Conservation (phyloP, 1,140 invertebrate species). For the Harpegnathos saltator region DNA sequence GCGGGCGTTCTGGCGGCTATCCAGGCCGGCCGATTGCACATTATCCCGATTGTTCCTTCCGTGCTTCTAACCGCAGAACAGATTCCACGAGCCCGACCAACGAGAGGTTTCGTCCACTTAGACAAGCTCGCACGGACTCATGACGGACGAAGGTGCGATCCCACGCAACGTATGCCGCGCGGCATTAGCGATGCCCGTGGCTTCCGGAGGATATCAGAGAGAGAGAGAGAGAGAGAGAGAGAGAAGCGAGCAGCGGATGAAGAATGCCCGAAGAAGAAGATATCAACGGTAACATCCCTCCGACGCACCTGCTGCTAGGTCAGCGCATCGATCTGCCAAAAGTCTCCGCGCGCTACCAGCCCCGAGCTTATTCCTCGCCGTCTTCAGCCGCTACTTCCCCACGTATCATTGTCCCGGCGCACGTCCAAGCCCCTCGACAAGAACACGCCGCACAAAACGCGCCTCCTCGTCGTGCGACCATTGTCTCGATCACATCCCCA, state of each 20-base stretch:
- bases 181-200: slow-evolving; percentile 49
- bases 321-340: slow-evolving; percentile 58
- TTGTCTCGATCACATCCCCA: slow-evolving; percentile 50
- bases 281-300: slow-evolving; percentile 17
- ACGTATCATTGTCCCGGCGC: slow-evolving; percentile 50
- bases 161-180: not conserved
- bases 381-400: not conserved
- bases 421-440: slow-evolving; percentile 43
- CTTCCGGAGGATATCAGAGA: too few species aligned
- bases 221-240: not conserved
- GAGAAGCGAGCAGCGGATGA: not conserved
- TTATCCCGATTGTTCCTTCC: slow-evolving; percentile 58
- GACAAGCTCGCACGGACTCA: not conserved
- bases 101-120: slow-evolving; percentile 12
- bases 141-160: slow-evolving; percentile 51
- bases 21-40: slow-evolving; percentile 33
- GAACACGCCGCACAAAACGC: slow-evolving; percentile 48
- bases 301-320: slow-evolving; percentile 34
- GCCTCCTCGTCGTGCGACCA: slow-evolving; percentile 16
- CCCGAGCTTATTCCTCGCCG: slow-evolving; percentile 32
- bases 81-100: slow-evolving; percentile 10
- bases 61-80: slow-evolving; percentile 31
- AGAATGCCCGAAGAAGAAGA: slow-evolving; percentile 6
- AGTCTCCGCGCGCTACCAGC: slow-evolving; percentile 35
- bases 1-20: slow-evolving; percentile 5